phyloP scores from a whole-genome alignment of 2,888 invertebrate species.

The Nysson spinosus region DNA sequence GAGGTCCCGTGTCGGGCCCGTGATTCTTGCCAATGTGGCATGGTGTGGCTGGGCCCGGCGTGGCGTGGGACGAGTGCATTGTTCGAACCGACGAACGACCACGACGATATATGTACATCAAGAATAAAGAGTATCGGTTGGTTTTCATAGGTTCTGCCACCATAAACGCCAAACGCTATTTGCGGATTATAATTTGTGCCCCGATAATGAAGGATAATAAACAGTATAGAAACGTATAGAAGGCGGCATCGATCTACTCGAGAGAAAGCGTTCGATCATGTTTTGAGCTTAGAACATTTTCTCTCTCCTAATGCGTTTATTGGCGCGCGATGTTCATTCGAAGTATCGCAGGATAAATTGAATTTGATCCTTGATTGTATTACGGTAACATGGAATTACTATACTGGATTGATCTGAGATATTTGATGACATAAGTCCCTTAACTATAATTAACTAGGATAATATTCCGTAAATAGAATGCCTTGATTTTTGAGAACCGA shows the following conservation, averaged over 20 bases:
- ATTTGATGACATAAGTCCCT: too few relatives aligned
- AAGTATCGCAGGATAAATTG: too few relatives aligned
- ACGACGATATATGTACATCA: slow-evolving; percentile 36
- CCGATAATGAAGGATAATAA: slow-evolving; percentile 65
- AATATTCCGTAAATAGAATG: too few relatives aligned
- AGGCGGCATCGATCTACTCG: slow-evolving; percentile 14
- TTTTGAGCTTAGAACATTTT: too few relatives aligned
- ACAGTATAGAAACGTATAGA: slow-evolving; percentile 50
- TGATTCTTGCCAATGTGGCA: not conserved
- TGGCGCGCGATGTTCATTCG: too few relatives aligned
- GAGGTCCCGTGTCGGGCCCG: slow-evolving; percentile 4
- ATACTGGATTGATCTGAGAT: too few relatives aligned
- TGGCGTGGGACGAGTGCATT: slow-evolving; percentile 49
- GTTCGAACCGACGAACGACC: slow-evolving; percentile 44
- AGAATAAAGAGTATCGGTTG: slow-evolving; percentile 39
- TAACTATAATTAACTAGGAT: too few relatives aligned
- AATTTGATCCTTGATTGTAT: too few relatives aligned
- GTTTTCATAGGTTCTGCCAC: slow-evolving; percentile 41
- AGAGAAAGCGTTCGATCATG: slow-evolving; percentile 34
- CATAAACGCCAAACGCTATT: slow-evolving; percentile 55
- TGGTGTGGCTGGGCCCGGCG: slow-evolving; percentile 5
- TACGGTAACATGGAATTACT: too few relatives aligned
- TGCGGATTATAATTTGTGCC: slow-evolving; percentile 56
- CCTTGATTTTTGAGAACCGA: too few relatives aligned
- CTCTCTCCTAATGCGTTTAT: too few relatives aligned